phyloP scores from a whole-genome alignment of 2,797 vertebrate genomes.

The Toxotes lorentzi region DNA sequence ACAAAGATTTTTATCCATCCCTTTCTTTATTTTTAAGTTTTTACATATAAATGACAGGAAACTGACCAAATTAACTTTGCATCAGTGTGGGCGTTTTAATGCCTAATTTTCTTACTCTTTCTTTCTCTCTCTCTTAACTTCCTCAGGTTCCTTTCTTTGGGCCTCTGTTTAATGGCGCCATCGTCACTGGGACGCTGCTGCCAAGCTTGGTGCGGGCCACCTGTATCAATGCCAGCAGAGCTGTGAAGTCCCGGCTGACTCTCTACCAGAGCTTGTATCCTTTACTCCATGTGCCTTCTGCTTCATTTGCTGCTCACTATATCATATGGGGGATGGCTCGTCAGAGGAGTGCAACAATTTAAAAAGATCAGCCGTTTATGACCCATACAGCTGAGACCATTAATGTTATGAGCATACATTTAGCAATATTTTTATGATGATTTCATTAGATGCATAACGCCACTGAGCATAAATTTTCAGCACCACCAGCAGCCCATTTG shows the following conservation, averaged over 20 bases:
- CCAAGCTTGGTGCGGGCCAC: conserved; percentile 96
- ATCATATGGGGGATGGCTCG: neutral
- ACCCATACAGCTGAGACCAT: conserved; percentile 20
- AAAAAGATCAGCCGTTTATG: neutral
- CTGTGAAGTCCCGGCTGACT: conserved; percentile 95
- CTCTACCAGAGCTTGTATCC: conserved; percentile 99
- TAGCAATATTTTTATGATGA: conserved; percentile 25
- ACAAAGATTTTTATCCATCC: conserved; percentile 52
- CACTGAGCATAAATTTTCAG: conserved; percentile 47
- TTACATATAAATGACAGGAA: neutral
- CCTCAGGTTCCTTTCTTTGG: conserved; percentile 97
- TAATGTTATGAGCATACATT: conserved; percentile 17
- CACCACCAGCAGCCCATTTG: conserved; percentile 54
- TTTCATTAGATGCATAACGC: conserved; percentile 41
- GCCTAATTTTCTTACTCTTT: neutral
- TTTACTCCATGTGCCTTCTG: conserved; percentile 77
- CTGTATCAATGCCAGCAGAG: conserved; percentile 98
- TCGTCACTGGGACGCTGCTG: conserved; percentile 93
- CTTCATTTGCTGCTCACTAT: conserved; percentile 38
- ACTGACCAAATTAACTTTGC: conserved; percentile 17
- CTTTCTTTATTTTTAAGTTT: conserved; percentile 10
- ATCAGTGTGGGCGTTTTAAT: conserved; percentile 8
- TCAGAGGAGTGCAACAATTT: conserved; percentile 24
- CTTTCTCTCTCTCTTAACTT: conserved; percentile 20
- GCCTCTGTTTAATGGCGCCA: conserved; percentile 95